Evolutionary conservation across 1,140 invertebrate species (phyloP).

Genomic region (Dreissena rostriformis): DNA sequence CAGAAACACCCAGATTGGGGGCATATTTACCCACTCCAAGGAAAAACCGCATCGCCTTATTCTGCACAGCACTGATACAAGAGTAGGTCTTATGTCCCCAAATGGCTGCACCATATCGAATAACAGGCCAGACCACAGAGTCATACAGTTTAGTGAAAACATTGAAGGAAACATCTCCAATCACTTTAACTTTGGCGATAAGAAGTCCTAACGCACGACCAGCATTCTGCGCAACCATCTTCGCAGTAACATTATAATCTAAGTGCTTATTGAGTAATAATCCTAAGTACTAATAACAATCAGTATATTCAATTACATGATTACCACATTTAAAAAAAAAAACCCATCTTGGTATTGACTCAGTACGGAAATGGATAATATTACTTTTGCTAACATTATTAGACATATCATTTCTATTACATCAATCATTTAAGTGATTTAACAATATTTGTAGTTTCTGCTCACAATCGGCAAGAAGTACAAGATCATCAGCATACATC

Average conservation of each 20-base stretch:
- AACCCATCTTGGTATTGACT: background rate
- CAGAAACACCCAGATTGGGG: conserved; percentile 13
- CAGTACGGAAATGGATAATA: conserved; percentile 11
- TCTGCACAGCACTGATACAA: conserved; percentile 1
- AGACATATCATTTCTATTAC: background rate
- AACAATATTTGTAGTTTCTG: background rate
- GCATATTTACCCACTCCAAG: conserved; percentile 8
- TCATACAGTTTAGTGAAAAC: conserved; percentile 8
- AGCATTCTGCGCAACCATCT: too few relatives aligned
- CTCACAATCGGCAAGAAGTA: background rate
- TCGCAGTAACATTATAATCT: background rate
- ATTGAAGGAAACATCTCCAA: background rate
- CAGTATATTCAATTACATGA: conserved; percentile 1
- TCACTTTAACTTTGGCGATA: background rate
- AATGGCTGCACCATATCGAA: background rate
- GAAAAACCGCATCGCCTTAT: conserved; percentile 1
- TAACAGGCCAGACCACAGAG: conserved; percentile 13
- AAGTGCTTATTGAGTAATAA: conserved; percentile 12
- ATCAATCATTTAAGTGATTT: conserved; percentile 16
- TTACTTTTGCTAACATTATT: conserved; percentile 5
- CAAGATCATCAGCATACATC: conserved; percentile 12
- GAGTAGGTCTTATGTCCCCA: background rate
- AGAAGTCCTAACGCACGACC: too few relatives aligned
- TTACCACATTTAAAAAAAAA: conserved; percentile 11
- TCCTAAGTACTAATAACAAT: conserved; percentile 8